A percentile compares a stretch with the other conserved stretches of the same genome.
These are phyloP conservation scores for Papilio machaon DNA, from an alignment of 1,140 invertebrate genomes.

Conservation along the genomic window DNA sequence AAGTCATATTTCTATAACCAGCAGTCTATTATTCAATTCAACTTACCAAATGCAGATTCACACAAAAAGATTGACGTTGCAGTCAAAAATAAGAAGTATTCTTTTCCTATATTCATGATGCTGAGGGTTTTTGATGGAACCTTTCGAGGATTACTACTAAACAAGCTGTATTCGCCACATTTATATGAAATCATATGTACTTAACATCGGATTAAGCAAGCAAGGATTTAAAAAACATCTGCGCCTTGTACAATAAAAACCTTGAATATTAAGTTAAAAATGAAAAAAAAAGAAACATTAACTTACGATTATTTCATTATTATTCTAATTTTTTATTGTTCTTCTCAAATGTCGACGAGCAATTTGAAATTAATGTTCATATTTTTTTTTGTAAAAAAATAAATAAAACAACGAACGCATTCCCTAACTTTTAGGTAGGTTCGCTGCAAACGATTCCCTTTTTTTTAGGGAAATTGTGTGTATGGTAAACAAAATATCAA, in stretches of 20 bases:
- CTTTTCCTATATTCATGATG: not conserved
- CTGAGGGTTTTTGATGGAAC: not conserved
- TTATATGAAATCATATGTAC: constrained; percentile 12
- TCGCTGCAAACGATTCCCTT: too few species aligned
- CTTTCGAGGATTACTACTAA: not conserved
- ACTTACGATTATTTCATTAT: constrained; percentile 24
- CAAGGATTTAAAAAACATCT: not conserved
- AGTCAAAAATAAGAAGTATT: not conserved
- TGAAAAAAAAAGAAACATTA: not conserved
- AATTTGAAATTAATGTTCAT: too few species aligned
- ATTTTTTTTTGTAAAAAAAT: too few species aligned
- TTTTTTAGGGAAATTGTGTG: not conserved
- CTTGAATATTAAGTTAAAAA: constrained; percentile 6
- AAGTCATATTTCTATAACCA: not conserved
- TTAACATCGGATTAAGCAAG: not conserved
- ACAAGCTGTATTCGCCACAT: not conserved
- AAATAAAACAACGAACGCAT: too few species aligned
- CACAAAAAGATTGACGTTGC: constrained; percentile 27
- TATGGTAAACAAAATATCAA: not conserved
- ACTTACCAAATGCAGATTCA: constrained; percentile 42
- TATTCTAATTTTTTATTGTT: not conserved
- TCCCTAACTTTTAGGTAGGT: too few species aligned
- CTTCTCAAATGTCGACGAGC: too few species aligned
- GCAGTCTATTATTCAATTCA: not conserved
- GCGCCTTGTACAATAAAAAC: constrained; percentile 9